Evolutionary conservation across 2,888 invertebrate genomes (phyloP), one percentile per base, ranked within the genome.

Genomic region (Agrotis exclamationis): DNA sequence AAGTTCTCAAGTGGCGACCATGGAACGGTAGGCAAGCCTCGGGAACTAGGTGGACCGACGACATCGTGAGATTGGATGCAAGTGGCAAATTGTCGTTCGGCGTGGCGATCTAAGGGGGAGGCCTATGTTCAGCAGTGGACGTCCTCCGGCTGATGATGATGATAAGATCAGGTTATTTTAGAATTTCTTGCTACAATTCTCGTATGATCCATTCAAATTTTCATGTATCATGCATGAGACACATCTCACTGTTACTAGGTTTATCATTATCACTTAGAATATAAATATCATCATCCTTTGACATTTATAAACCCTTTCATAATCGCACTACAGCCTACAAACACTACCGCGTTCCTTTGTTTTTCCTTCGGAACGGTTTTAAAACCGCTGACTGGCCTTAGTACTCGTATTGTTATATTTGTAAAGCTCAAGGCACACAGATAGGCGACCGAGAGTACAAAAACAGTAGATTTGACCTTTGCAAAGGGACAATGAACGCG

Each of bases 391-490:
- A 45, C 33, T 63, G 63, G 62, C 33, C 20, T 5, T 16, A 14
- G 28, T 70, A n/a, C n/a, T n/a, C n/a, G n/a, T n/a, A 51, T 78
- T 54, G 57, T 75, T 80, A 50, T 76, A 63, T 73, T 66, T 45
- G 57, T 50, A 57, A 54, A 70, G 69, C 68, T 76, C 66, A 73
- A 58, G 70, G 74, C 79, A 75, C 72, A 68, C 69, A 80, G 78
- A 83, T 79, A 82, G 73, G 81, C 73, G 76, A 85, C 72, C 81
- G 79, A 85, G 85, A 39, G 39, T 39, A 39, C 39, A 39, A 39
- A 39, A 39, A 85, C 85, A 86, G 87, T 87, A 86, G 88, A 89
- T 90, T 82, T 93, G 92, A 93, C 94, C 93, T 95, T 95, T 93
- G 84, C 71, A 77, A 89, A 89, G 90, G 91, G 91, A 93, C 93